Evolutionary conservation across 2,888 invertebrate genomes (phyloP), one percentile per base, ranked within the genome.

Genomic region (Lithophane ornitopus): DNA sequence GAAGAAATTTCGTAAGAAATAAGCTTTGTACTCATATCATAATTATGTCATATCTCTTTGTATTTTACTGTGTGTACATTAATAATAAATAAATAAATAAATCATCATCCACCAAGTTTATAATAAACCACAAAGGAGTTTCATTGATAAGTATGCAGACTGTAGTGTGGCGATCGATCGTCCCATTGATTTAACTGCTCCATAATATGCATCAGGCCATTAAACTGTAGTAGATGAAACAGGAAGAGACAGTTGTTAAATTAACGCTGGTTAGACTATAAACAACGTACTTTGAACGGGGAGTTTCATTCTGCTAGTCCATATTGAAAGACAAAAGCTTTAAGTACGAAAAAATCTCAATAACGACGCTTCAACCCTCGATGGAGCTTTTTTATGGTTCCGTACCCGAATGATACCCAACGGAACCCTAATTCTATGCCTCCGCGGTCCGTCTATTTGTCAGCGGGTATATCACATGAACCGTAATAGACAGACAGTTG

Each of bases 91-190:
- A n/a, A n/a, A n/a, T n/a, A n/a, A n/a, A n/a, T n/a, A n/a, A n/a
- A n/a, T n/a, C 19, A 70, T 22, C n/a, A 28, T n/a, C 28, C 7
- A 59, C 67, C 19, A 70, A 62, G 78, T 84, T 78, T 65, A 77
- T 46, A 70, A 71, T 74, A 49, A 34, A 70, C 65, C 56, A 85
- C 73, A 83, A 76, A 82, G 76, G 61, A 62, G 66, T 14, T 49
- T 62, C 78, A 80, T 86, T 85, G 74, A 81, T 71, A 61, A 54
- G 65, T 58, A 65, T 61, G 68, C 76, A 71, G 52, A 71, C 71
- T 85, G 72, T 79, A 67, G 28, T 63, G 66, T 58, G 70, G 61
- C 70, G 61, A 85, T 87, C 83, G 83, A 87, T 87, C 85, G 80
- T 8, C 41, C 59, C 80, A 76, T 86, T 85, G 81, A 87, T 85